Base-by-base conservation (phyloP, 2,888 invertebrate species). In the Adelognathus sp. region DNA sequence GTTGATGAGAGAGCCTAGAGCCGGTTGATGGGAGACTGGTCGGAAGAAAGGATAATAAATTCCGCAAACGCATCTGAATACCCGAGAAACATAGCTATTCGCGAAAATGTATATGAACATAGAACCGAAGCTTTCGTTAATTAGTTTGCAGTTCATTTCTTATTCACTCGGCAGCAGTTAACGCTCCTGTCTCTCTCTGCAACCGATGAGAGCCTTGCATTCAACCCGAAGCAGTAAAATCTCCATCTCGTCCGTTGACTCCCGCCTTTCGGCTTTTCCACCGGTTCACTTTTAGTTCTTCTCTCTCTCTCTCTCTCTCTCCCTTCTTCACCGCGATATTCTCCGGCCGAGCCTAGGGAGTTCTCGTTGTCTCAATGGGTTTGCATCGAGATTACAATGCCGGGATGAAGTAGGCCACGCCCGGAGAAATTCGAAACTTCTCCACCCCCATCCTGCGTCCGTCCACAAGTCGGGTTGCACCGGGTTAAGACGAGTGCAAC, bases 111-210 rank as follows among this genome's bases (percentile, higher is more conserved):
- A 75, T 78, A 72, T 52, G n/a, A n/a, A n/a, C n/a, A n/a, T n/a
- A n/a, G n/a, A 67, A 63, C 41, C 72, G 81, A 80, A 76, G 80
- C 44, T 71, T 73, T 61, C 76, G 83, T 82, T 84, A 84, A 86
- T 86, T 86, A 83, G 72, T 82, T 79, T 64, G 66, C 79, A 80
- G 81, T 86, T 86, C 79, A 84, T 81, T 73, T 69, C 81, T 78
- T 75, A 79, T 82, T 81, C 80, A 71, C 61, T 63, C 66, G 46
- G 58, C 71, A 67, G 58, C 71, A 67, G 74, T 81, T 77, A 75
- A 41, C 64, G 11, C 44, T 39, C 18, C 50, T 16, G 36, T 63
- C 31, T 0, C 16, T 24, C 16, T 11, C 24, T 36, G 18, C 7
- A 14, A 24, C 5, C 18, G n/a, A 58, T 11, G 29, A 16, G 7